These are phyloP conservation scores for Stegodyphus mimosarum DNA, from an alignment of 1,140 invertebrate genomes.

Conservation along the genomic window DNA sequence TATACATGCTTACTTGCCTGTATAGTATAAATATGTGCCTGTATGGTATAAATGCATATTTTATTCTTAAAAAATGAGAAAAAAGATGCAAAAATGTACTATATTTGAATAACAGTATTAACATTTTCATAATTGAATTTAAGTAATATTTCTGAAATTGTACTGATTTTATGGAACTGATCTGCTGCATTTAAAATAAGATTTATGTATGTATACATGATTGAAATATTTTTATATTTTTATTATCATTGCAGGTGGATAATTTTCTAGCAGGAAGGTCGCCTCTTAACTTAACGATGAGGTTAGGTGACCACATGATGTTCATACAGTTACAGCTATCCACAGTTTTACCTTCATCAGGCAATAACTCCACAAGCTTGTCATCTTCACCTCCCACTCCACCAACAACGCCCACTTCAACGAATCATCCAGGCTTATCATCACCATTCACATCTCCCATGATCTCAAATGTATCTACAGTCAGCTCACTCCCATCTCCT, in stretches of 20 bases:
- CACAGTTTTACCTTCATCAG: constrained; percentile 70
- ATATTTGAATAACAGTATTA: too few relatives aligned
- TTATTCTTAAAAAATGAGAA: too few relatives aligned
- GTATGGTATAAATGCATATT: too few relatives aligned
- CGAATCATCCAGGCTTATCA: constrained; percentile 54
- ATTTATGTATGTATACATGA: too few relatives aligned
- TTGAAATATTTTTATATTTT: too few relatives aligned
- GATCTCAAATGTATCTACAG: constrained; percentile 31
- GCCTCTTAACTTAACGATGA: constrained; percentile 92
- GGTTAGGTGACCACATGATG: constrained; percentile 96
- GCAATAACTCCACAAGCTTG: constrained; percentile 60
- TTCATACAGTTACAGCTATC: constrained; percentile 92
- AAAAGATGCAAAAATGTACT: too few relatives aligned
- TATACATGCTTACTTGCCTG: too few relatives aligned
- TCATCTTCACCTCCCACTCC: constrained; percentile 61
- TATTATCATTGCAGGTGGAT: constrained; percentile 77
- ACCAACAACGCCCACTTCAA: constrained; percentile 28
- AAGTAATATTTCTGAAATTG: too few relatives aligned
- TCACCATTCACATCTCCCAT: constrained; percentile 58
- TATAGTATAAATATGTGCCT: too few relatives aligned
- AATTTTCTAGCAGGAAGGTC: constrained; percentile 94
- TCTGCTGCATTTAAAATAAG: too few relatives aligned
- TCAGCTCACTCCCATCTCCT: constrained; percentile 43
- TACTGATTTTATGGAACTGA: too few relatives aligned
- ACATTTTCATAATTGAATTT: too few relatives aligned